Evolutionary conservation across 2,888 invertebrate genomes (phyloP).

Genomic region (Entomobrya proxima): DNA sequence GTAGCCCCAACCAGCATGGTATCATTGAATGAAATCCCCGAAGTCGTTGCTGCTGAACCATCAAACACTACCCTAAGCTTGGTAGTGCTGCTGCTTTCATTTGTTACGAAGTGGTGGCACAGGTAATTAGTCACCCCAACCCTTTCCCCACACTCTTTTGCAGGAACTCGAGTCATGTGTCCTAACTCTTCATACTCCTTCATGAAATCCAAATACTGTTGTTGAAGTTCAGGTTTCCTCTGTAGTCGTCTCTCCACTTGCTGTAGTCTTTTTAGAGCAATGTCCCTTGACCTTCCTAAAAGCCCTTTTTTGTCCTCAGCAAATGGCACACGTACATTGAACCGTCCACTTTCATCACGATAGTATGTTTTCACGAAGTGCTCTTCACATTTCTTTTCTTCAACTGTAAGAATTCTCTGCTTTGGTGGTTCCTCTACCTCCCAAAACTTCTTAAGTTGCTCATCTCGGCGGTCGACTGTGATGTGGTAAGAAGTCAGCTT

Average conservation of each 20-base stretch:
- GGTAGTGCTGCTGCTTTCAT: constrained; percentile 51
- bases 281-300: constrained; percentile 7
- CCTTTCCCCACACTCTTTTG: neutral
- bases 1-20: constrained; percentile 76
- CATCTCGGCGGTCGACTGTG: neutral
- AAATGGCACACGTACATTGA: constrained; percentile 32
- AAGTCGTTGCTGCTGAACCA: constrained; percentile 41
- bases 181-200: constrained; percentile 71
- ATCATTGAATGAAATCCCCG: constrained; percentile 76
- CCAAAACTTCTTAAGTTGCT: constrained; percentile 33
- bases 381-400: constrained; percentile 14
- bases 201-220: constrained; percentile 72
- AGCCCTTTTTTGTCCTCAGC: neutral
- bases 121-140: constrained; percentile 16
- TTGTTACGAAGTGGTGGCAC: constrained; percentile 67
- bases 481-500: neutral
- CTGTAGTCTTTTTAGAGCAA: neutral
- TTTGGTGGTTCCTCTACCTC: constrained; percentile 36
- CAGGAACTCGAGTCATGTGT: constrained; percentile 70
- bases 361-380: neutral
- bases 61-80: constrained; percentile 70
- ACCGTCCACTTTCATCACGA: constrained; percentile 29
- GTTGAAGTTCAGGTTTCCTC: constrained; percentile 47
- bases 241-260: constrained; percentile 33
- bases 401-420: neutral